Conservation (phyloP, 2,113 vertebrate genomes). For the Nansenia antarctica region DNA sequence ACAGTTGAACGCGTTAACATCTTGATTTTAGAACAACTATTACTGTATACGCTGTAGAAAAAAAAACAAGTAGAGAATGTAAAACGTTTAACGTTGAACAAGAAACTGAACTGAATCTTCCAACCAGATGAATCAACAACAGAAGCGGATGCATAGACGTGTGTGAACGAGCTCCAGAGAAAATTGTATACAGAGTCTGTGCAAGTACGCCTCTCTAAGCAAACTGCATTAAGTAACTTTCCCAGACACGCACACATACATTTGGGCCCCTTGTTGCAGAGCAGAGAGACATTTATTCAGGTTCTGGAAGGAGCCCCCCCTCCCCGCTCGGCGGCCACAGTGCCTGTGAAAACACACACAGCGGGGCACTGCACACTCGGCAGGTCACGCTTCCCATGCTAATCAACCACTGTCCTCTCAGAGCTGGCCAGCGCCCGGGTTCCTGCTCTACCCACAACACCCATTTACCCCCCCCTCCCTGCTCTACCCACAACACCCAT, state of each 20-base stretch:
- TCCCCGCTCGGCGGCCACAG: conserved; percentile 19
- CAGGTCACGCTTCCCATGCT: conserved; percentile 45
- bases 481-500: not conserved
- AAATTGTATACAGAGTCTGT: not conserved
- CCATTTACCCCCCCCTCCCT: not conserved
- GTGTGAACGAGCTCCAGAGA: not conserved
- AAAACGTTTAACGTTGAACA: not conserved
- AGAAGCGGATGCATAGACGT: not conserved
- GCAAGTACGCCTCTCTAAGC: not conserved
- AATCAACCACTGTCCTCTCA: conserved; percentile 34
- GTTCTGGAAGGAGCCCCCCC: conserved; percentile 34
- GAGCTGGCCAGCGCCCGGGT: conserved; percentile 9
- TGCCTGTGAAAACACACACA: conserved; percentile 50
- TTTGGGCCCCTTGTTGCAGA: conserved; percentile 47
- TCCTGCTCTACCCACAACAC: not conserved
- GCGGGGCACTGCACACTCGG: conserved; percentile 36
- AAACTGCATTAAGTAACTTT: not conserved
- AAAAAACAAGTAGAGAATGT: too few relatives aligned
- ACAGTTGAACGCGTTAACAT: not conserved
- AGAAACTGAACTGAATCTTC: not conserved
- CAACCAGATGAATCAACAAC: too few relatives aligned
- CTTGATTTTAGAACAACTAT: not conserved
- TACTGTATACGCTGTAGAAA: too few relatives aligned
- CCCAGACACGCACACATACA: conserved; percentile 18
- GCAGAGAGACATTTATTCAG: conserved; percentile 50